Percentiles rank a stretch among this genome's conserved stretches.
phyloP scores from a whole-genome alignment of 2,113 vertebrate genomes.

The Herpetotheres cachinnans region DNA sequence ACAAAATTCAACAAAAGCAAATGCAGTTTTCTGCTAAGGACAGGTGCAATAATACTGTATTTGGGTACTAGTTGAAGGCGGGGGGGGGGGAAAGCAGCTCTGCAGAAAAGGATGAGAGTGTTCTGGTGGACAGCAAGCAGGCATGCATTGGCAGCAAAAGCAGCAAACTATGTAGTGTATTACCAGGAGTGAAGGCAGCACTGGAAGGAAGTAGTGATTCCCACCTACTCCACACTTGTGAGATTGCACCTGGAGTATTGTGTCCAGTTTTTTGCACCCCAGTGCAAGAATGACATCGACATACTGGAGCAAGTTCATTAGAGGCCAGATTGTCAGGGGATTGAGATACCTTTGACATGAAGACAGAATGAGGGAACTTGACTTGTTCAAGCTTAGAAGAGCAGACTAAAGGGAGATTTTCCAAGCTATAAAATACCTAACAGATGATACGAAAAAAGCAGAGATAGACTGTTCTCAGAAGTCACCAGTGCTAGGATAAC shows the following conservation, averaged over 20 bases:
- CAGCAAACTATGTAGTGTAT: accelerated
- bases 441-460: background rate
- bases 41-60: background rate
- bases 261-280: background rate
- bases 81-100: too few relatives aligned
- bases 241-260: background rate
- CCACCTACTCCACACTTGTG: background rate
- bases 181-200: background rate
- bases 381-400: background rate
- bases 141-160: background rate
- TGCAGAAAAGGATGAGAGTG: background rate
- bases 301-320: background rate
- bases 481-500: background rate
- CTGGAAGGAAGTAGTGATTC: background rate
- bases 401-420: background rate
- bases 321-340: background rate
- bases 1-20: background rate
- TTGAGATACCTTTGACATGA: background rate
- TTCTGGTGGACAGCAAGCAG: background rate
- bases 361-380: background rate
- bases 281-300: background rate
- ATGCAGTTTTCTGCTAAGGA: background rate
- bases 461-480: background rate
- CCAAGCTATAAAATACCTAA: background rate
- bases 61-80: background rate